Evolutionary conservation across 2,113 vertebrate genomes (phyloP).

Genomic region (Alethe castanea): DNA sequence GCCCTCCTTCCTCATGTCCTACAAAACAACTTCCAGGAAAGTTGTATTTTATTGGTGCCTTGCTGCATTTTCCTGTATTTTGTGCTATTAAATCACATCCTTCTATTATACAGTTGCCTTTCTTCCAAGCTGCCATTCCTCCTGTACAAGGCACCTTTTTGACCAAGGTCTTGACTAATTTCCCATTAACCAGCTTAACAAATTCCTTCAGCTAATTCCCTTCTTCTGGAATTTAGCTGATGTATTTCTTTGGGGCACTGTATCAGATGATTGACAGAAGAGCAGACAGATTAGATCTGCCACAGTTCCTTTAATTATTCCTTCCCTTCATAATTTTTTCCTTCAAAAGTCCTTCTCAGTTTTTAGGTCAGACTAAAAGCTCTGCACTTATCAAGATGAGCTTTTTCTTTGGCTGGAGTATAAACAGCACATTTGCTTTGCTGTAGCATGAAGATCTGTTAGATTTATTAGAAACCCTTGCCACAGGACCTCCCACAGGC

Average conservation of each 20-base stretch:
- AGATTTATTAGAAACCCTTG: not conserved
- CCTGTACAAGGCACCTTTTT: not conserved
- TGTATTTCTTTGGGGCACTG: not conserved
- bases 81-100: not conserved
- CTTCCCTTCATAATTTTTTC: not conserved
- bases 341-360: not conserved
- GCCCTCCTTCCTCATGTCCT: not conserved
- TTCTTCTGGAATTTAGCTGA: not conserved
- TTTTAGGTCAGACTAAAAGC: constrained; percentile 25
- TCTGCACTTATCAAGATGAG: not conserved
- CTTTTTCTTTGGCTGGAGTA: not conserved
- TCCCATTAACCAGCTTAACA: not conserved
- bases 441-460: not conserved
- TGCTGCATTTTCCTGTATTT: not conserved
- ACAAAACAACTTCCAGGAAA: not conserved
- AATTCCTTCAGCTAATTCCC: not conserved
- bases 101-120: not conserved
- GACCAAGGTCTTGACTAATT: not conserved
- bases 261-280: constrained; percentile 4
- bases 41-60: not conserved
- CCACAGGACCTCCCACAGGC: not conserved
- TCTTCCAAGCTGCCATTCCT: not conserved
- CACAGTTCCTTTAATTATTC: constrained; percentile 24
- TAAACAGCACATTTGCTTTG: not conserved
- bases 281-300: constrained; percentile 29